These are phyloP conservation scores for Aspidiotus destructor DNA, from an alignment of 2,888 invertebrate species.

Conservation along the genomic window DNA sequence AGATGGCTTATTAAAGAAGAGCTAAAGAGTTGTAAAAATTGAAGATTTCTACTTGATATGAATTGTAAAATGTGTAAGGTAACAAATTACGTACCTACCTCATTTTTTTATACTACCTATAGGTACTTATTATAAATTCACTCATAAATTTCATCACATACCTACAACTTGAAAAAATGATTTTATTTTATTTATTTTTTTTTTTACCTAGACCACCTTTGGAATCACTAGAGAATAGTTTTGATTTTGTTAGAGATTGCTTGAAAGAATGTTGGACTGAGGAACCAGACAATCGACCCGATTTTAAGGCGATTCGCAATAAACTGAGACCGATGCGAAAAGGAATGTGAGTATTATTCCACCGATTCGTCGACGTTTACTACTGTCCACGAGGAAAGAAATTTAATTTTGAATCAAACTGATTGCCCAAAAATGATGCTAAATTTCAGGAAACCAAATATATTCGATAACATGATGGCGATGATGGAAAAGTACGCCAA, in stretches of 20 bases:
- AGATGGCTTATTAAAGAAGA: no score
- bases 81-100: no score
- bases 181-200: background rate
- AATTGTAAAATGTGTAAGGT: no score
- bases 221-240: constrained; percentile 65
- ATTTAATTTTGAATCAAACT: background rate
- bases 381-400: background rate
- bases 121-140: no score
- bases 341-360: constrained; percentile 63
- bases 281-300: constrained; percentile 66
- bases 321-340: constrained; percentile 70
- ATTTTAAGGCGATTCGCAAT: constrained; percentile 70
- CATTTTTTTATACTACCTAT: no score
- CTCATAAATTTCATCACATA: no score
- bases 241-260: constrained; percentile 77
- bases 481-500: constrained; percentile 97
- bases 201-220: constrained; percentile 56
- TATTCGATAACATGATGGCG: constrained; percentile 95
- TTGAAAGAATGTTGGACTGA: constrained; percentile 82
- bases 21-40: no score
- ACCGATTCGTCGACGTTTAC: background rate
- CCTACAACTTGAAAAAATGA: no score
- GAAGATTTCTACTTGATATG: no score
- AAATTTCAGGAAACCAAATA: constrained; percentile 71
- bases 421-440: background rate